These are phyloP conservation scores for Zygogramma bicolorata DNA, from an alignment of 2,888 invertebrate genomes.

Conservation along the genomic window DNA sequence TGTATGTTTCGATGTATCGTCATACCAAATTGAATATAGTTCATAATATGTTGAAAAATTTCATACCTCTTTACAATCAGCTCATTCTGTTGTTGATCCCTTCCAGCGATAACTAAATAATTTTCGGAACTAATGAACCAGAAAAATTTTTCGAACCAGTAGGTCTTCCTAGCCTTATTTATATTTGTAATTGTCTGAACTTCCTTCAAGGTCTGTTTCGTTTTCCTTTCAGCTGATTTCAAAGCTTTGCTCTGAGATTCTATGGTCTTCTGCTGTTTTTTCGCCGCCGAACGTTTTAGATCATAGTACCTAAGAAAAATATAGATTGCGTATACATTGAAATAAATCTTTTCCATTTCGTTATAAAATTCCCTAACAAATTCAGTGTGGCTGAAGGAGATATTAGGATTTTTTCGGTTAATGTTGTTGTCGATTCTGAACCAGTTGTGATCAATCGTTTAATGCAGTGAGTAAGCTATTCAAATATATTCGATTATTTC, in stretches of 20 bases:
- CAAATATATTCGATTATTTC: too few species aligned
- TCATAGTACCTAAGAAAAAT: constrained; percentile 86
- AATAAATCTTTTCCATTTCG: too few species aligned
- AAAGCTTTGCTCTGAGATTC: constrained; percentile 94
- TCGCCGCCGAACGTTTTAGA: constrained; percentile 88
- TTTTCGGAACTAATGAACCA: constrained; percentile 99
- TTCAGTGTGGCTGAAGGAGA: too few species aligned
- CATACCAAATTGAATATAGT: too few species aligned
- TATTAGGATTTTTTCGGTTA: too few species aligned
- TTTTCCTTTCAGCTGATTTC: constrained; percentile 95
- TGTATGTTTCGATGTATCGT: too few species aligned
- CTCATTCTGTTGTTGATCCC: constrained; percentile 99
- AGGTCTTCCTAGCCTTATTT: constrained; percentile 92
- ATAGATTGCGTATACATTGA: too few species aligned
- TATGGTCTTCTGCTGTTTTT: constrained; percentile 95
- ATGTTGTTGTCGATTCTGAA: too few species aligned
- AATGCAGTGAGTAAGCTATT: too few species aligned
- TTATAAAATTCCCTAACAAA: too few species aligned
- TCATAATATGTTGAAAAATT: too few species aligned
- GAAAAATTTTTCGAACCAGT: constrained; percentile 99
- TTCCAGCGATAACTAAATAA: constrained; percentile 91
- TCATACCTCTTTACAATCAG: constrained; percentile 87
- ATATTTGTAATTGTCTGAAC: constrained; percentile 91
- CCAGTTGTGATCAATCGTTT: too few species aligned
- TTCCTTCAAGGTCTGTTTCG: constrained; percentile 93